Evolutionary conservation across 2,888 invertebrate species (phyloP).

Genomic region (Marronus borbonicus): DNA sequence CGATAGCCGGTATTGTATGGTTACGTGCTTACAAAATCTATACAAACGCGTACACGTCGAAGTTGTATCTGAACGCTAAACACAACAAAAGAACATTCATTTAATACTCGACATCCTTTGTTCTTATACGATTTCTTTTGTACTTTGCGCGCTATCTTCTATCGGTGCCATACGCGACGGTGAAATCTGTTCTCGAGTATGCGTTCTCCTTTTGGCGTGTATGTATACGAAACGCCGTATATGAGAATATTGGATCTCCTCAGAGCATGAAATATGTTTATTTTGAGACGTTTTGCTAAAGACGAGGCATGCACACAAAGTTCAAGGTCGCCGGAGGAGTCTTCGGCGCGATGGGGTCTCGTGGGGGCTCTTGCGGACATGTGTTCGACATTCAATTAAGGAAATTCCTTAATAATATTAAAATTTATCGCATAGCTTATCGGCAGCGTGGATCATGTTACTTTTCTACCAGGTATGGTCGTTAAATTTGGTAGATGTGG

Average conservation of each 20-base stretch:
- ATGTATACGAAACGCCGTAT: not conserved
- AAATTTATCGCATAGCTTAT: constrained; percentile 27
- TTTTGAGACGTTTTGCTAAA: constrained; percentile 34
- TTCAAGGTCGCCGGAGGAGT: constrained; percentile 26
- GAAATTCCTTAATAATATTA: constrained; percentile 23
- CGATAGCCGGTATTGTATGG: not conserved
- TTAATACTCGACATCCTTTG: constrained; percentile 18
- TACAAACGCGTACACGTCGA: not conserved
- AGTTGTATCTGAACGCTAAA: not conserved
- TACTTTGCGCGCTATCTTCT: not conserved
- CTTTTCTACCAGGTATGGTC: not conserved
- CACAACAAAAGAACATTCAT: constrained; percentile 16
- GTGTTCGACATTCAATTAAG: constrained; percentile 36
- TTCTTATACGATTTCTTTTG: constrained; percentile 28
- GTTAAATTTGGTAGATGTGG: constrained; percentile 3
- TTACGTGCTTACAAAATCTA: not conserved
- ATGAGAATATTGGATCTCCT: not conserved
- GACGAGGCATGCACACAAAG: constrained; percentile 30
- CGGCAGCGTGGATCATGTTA: not conserved
- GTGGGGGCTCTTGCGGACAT: constrained; percentile 23
- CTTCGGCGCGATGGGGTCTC: constrained; percentile 10
- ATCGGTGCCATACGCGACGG: constrained; percentile 1
- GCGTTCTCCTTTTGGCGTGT: not conserved
- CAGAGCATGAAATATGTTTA: constrained; percentile 29
- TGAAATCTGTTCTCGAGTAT: constrained; percentile 20